Percentiles rank a stretch among this genome's conserved stretches.
Evolutionary conservation across 2,888 invertebrate species (phyloP).

Genomic region (Ormyrus labotus): DNA sequence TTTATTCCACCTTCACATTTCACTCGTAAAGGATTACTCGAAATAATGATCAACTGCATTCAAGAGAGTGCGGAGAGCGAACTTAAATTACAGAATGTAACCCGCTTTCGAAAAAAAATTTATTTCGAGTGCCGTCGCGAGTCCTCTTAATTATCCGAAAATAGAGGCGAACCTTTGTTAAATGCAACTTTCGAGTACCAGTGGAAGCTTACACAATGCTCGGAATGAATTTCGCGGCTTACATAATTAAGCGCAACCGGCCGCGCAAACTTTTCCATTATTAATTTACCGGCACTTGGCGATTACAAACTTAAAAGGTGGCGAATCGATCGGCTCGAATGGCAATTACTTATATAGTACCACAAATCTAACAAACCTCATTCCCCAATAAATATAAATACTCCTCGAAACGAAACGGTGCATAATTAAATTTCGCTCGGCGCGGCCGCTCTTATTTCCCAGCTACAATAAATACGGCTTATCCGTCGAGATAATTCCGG

Average conservation of each 20-base stretch:
- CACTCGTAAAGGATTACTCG: neutral
- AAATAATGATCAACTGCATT: slow-evolving; percentile 4
- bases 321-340: neutral
- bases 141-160: slow-evolving; percentile 31
- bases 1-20: neutral
- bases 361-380: too few relatives aligned
- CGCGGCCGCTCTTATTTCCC: too few relatives aligned
- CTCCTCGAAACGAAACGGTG: too few relatives aligned
- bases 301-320: slow-evolving; percentile 8
- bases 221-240: neutral
- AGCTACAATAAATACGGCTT: too few relatives aligned
- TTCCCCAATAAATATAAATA: too few relatives aligned
- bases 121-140: neutral
- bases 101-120: slow-evolving; percentile 14
- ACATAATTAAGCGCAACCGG: slow-evolving; percentile 18
- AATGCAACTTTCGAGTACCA: neutral
- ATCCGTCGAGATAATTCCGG: too few relatives aligned
- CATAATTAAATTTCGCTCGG: too few relatives aligned
- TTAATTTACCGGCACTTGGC: neutral
- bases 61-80: neutral
- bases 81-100: slow-evolving; percentile 31
- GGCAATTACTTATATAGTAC: neutral
- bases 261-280: slow-evolving; percentile 3
- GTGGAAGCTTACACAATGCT: neutral
- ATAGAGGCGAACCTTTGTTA: slow-evolving; percentile 7